A percentile compares a stretch with the other conserved stretches of the same genome.
phyloP scores from a whole-genome alignment of 1,140 invertebrate species.

The Meloidogyne floridensis region DNA sequence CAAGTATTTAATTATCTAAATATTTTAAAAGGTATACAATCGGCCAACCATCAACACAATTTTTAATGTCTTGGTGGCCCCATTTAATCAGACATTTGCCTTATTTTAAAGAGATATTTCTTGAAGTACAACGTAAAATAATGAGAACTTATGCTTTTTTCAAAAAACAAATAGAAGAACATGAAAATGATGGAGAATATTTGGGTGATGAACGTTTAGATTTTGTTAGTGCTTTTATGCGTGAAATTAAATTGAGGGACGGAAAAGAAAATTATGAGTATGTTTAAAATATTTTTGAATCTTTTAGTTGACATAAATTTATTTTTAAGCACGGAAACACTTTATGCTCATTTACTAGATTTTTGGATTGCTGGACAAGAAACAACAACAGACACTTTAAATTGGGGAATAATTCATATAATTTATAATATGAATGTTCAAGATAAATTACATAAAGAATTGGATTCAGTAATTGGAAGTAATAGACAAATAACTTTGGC shows the following conservation, averaged over 20 bases:
- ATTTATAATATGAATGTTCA: slow-evolving; percentile 38
- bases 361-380: slow-evolving; percentile 30
- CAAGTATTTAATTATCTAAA: too few species aligned
- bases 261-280: slow-evolving; percentile 24
- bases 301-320: neutral
- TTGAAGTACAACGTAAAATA: slow-evolving; percentile 1
- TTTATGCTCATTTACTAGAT: slow-evolving; percentile 20
- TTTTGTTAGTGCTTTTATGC: slow-evolving; percentile 23
- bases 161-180: neutral
- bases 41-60: slow-evolving; percentile 3
- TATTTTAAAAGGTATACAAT: neutral
- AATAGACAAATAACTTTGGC: slow-evolving; percentile 39
- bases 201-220: slow-evolving; percentile 8
- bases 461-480: slow-evolving; percentile 47
- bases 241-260: slow-evolving; percentile 6
- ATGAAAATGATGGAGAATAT: neutral
- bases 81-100: slow-evolving; percentile 1
- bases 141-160: slow-evolving; percentile 7
- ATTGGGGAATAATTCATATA: slow-evolving; percentile 40
- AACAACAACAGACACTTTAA: slow-evolving; percentile 37
- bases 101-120: slow-evolving; percentile 8
- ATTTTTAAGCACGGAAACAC: slow-evolving; percentile 1
- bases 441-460: slow-evolving; percentile 41
- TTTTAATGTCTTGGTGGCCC: slow-evolving; percentile 9
- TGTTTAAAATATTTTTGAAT: neutral